A percentile compares a stretch with the other conserved stretches of the same genome.
Evolutionary conservation across 2,797 vertebrate genomes (phyloP).

Genomic region (Paratrypauchen microcephalus): DNA sequence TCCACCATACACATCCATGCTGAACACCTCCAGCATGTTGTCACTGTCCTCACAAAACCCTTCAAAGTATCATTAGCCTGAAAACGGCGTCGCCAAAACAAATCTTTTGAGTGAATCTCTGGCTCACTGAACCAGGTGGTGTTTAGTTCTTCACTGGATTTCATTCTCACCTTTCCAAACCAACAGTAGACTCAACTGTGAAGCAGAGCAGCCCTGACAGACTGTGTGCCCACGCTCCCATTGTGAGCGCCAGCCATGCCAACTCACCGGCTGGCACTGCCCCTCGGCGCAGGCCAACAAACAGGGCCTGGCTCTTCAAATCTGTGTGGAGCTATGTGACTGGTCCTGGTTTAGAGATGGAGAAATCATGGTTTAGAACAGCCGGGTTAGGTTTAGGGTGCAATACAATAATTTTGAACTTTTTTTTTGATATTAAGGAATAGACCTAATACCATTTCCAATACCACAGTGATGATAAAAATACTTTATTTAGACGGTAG

Average conservation of each 20-base stretch:
- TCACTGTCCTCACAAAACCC: too few species aligned
- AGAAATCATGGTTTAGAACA: neutral
- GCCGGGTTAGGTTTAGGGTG: too few species aligned
- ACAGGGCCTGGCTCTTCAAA: neutral
- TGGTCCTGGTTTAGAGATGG: neutral
- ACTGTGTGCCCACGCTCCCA: slow-evolving; percentile 48
- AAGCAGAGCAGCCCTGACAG: slow-evolving; percentile 10
- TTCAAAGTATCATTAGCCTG: too few species aligned
- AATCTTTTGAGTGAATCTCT: neutral
- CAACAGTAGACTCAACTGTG: slow-evolving; percentile 15
- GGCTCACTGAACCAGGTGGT: slow-evolving; percentile 3
- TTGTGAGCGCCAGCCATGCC: slow-evolving; percentile 47
- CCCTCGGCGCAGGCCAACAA: neutral
- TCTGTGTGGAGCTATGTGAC: neutral
- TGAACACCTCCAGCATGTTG: too few species aligned
- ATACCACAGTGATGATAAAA: too few species aligned
- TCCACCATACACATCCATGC: too few species aligned
- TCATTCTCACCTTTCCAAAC: slow-evolving; percentile 32
- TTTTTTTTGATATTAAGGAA: too few species aligned
- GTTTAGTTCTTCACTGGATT: slow-evolving; percentile 18
- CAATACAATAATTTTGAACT: too few species aligned
- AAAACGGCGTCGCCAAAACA: too few species aligned
- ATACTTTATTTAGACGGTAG: too few species aligned
- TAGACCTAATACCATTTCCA: too few species aligned
- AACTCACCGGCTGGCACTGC: slow-evolving; percentile 57